phyloP scores from a whole-genome alignment of 2,888 invertebrate species.

The Tuberolachnus salignus region DNA sequence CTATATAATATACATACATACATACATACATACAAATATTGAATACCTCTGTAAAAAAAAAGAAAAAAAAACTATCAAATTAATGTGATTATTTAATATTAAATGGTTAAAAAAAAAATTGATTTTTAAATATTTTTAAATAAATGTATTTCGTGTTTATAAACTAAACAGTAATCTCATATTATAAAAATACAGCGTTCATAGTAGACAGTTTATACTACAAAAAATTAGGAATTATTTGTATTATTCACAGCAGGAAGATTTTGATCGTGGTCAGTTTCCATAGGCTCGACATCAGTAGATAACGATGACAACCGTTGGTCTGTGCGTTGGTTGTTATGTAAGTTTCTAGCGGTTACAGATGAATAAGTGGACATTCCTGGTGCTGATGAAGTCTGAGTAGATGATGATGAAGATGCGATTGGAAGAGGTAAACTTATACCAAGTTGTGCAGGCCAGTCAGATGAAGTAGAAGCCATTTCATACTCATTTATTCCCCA shows the following conservation, averaged over 20 bases:
- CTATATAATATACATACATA: background rate
- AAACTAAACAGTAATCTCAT: slow-evolving; percentile 5
- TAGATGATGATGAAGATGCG: slow-evolving; percentile 41
- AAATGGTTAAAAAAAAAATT: slow-evolving; percentile 4
- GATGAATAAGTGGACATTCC: slow-evolving; percentile 52
- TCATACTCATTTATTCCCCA: slow-evolving; percentile 48
- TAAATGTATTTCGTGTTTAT: slow-evolving; percentile 25
- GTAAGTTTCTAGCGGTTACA: slow-evolving; percentile 46
- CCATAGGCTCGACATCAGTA: slow-evolving; percentile 48
- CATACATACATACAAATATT: background rate
- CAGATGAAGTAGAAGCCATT: slow-evolving; percentile 48
- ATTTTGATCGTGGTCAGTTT: slow-evolving; percentile 55
- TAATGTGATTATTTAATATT: background rate
- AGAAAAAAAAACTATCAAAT: background rate
- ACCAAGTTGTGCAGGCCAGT: slow-evolving; percentile 46
- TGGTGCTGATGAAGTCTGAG: slow-evolving; percentile 37
- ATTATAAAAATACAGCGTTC: slow-evolving; percentile 12
- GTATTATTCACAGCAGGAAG: slow-evolving; percentile 48
- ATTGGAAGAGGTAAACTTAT: slow-evolving; percentile 47
- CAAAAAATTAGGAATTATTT: slow-evolving; percentile 45
- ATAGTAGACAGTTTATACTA: slow-evolving; percentile 7
- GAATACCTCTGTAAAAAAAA: background rate
- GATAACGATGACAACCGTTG: slow-evolving; percentile 33
- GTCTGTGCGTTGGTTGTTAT: no score
- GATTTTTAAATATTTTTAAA: slow-evolving; percentile 8